These are phyloP conservation scores for honey bee (Apis mellifera) DNA, from an alignment of 1,140 invertebrate genomes.

Conservation along the genomic window Amel_HAv3.1 CM009940.2:206501-207000, in stretches of 20 bases:
- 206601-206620: constrained; percentile 91
- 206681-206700: constrained; percentile 81
- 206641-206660: constrained; percentile 94
- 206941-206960: constrained; percentile 89
- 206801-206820: background rate
- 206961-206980: constrained; percentile 79
- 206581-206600: constrained; percentile 87
- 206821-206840: constrained; percentile 60
- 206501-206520: background rate
- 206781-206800: background rate
- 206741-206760: constrained; percentile 82
- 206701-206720: constrained; percentile 86
- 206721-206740: constrained; percentile 91
- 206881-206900: constrained; percentile 90
- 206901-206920: constrained; percentile 88
- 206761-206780: background rate
- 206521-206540: no score
- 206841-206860: constrained; percentile 93
- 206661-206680: constrained; percentile 93
- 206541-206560: constrained; percentile 68
- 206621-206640: constrained; percentile 91
- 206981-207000: constrained; percentile 78
- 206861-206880: constrained; percentile 88
- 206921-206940: constrained; percentile 92
- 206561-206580: constrained; percentile 80